Evolutionary conservation across 2,888 invertebrate genomes (phyloP), one percentile per base, ranked within the genome.

Genomic region (Leptinotarsa juncta): DNA sequence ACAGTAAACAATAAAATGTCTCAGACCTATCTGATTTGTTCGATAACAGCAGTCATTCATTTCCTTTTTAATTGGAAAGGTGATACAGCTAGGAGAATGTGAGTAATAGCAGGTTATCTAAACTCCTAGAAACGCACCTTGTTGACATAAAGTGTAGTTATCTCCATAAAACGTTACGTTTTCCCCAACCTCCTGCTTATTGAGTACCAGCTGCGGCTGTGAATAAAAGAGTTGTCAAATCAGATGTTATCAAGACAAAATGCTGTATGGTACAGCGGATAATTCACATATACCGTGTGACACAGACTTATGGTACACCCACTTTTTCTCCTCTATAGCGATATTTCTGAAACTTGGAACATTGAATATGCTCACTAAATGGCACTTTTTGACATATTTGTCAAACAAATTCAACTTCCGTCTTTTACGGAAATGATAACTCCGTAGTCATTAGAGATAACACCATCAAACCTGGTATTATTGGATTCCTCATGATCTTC

Each of bases 121-220:
- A 55, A 67, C 62, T 67, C 62, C 60, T 72, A 67, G 67, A 71
- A 23, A 50, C 67, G 23, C 67, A 62, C 62, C 32, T 70, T 74
- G 73, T 71, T 71, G 71, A 74, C 74, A 67, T 32, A 55, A 68
- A 79, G 78, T 77, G 79, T 76, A 71, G 78, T 75, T 78, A 78
- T 57, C 71, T n/a, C 75, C 74, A 74, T 81, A 80, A 81, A 81
- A 75, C 75, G 68, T 80, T 82, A 80, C 79, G 81, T 82, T 82
- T 75, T 77, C 80, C 73, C 67, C 81, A 81, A 79, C 81, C 82
- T 77, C 49, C 4, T 16, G 60, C 48, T 71, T 65, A 67, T 71
- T 68, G 65, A 55, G 67, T 51, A 66, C 74, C 49, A 67, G 73
- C 70, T 71, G 75, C 72, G 12, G 4, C 32, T n/a, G 5, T 62